Percentiles rank a stretch among this genome's conserved stretches.
phyloP scores from a whole-genome alignment of 2,113 vertebrate species.

The Centropus unirufus region DNA sequence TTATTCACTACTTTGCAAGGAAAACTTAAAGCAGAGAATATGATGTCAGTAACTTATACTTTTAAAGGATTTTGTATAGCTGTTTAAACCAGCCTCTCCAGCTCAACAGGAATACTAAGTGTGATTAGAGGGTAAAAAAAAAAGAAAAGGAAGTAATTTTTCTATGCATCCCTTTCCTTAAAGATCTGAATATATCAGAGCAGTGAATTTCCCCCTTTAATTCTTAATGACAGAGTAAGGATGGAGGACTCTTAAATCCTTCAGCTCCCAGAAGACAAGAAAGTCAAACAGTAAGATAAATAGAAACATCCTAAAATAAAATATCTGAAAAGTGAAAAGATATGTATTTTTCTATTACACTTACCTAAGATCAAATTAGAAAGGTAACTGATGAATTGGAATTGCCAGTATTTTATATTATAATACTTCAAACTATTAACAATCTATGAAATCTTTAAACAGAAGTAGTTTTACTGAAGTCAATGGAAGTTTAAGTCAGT shows the following conservation, averaged over 20 bases:
- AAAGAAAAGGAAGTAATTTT: accelerated
- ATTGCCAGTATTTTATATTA: neutral
- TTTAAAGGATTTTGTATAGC: neutral
- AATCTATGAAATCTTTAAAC: neutral
- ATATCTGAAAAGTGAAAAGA: neutral
- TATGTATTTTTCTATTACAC: neutral
- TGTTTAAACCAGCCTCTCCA: neutral
- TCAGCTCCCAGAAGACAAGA: neutral
- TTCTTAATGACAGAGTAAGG: neutral
- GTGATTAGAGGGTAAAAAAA: neutral
- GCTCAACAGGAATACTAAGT: neutral
- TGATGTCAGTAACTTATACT: neutral
- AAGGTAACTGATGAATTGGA: neutral
- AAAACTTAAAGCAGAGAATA: neutral
- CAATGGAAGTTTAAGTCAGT: neutral
- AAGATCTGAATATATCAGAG: neutral
- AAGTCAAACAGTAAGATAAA: neutral
- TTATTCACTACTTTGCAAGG: neutral
- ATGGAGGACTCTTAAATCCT: neutral
- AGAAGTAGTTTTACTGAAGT: neutral
- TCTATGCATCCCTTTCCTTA: neutral
- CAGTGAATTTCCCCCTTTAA: neutral
- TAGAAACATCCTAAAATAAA: neutral
- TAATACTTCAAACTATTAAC: neutral
- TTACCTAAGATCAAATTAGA: neutral